Conservation (phyloP, 64 coral and sea anemone genomes). For the Dendronephthya gigantea region DNA sequence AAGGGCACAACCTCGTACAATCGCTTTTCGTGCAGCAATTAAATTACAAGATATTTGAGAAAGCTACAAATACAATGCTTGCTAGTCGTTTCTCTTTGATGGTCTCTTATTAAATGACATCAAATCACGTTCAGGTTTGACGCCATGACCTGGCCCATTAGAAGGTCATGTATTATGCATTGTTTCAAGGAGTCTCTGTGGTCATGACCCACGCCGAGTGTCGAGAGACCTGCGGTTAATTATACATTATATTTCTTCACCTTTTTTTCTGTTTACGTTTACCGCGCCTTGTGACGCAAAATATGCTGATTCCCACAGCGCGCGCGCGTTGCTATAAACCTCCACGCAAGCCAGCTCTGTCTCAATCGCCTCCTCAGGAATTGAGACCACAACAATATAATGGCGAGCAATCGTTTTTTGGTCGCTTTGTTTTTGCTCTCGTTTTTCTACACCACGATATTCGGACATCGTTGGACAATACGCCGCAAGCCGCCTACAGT, state of each 20-base stretch:
- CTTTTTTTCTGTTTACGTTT: background rate
- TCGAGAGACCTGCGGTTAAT: background rate
- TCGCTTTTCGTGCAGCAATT: too few relatives aligned
- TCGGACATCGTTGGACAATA: background rate
- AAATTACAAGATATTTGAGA: too few relatives aligned
- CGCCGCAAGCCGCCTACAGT: too few relatives aligned
- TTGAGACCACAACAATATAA: background rate
- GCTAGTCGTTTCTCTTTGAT: too few relatives aligned
- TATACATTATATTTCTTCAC: background rate
- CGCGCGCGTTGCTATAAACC: background rate
- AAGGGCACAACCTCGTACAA: too few relatives aligned
- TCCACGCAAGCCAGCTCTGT: background rate
- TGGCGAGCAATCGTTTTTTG: background rate
- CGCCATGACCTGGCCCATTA: too few relatives aligned
- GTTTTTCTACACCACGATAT: background rate
- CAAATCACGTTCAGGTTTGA: too few relatives aligned
- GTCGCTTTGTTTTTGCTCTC: background rate
- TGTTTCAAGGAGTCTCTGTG: background rate
- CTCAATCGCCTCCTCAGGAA: background rate
- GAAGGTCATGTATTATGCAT: background rate
- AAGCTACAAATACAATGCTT: too few relatives aligned
- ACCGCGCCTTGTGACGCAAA: background rate
- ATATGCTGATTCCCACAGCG: background rate
- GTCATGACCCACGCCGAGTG: background rate
- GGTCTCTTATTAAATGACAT: too few relatives aligned